Conservation (phyloP, 2,888 invertebrate genomes). For the Loripinus fragilis region DNA sequence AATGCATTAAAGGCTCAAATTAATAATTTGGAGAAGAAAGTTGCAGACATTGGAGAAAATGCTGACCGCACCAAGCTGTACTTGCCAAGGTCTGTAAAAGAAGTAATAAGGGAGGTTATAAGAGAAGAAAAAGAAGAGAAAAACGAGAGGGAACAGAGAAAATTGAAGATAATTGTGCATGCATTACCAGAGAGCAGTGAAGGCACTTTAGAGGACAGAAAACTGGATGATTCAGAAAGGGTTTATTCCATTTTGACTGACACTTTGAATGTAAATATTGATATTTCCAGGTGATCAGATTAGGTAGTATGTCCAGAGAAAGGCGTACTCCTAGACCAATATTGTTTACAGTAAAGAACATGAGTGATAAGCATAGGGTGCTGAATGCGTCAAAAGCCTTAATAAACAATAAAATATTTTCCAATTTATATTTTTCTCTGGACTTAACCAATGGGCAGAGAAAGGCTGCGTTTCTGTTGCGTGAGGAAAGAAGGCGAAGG, state of each 20-base stretch:
- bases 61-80: no score
- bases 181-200: background rate
- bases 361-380: background rate
- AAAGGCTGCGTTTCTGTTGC: slow-evolving; percentile 14
- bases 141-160: background rate
- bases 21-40: no score
- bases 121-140: slow-evolving; percentile 4
- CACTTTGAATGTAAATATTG: background rate
- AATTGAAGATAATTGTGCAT: background rate
- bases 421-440: slow-evolving; percentile 24
- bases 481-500: slow-evolving; percentile 14
- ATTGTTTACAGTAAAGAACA: background rate
- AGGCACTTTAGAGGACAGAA: background rate
- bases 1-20: no score
- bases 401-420: background rate
- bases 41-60: no score
- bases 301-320: background rate
- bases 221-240: background rate
- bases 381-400: background rate
- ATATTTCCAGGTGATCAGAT: background rate
- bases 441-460: slow-evolving; percentile 17
- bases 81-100: background rate
- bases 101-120: background rate
- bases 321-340: background rate
- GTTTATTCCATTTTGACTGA: background rate